Conservation (phyloP, 64 coral and sea anemone genomes). For the Montipora efflorescens region DNA sequence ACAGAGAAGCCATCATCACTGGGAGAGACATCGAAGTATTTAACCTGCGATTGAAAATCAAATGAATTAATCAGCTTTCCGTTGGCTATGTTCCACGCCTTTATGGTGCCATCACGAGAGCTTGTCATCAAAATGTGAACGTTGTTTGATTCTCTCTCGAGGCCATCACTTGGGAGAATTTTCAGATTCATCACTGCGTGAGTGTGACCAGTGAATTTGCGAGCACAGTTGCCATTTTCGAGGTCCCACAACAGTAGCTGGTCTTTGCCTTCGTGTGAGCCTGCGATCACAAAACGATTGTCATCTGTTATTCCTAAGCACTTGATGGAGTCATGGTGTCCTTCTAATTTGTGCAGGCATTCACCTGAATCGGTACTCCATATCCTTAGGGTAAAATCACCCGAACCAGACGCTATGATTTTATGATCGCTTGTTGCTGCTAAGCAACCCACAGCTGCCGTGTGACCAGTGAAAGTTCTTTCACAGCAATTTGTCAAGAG, state of each 20-base stretch:
- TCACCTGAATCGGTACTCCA: slow-evolving; percentile 53
- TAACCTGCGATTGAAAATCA: slow-evolving; percentile 92
- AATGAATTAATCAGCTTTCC: slow-evolving; percentile 74
- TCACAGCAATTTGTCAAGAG: slow-evolving; percentile 42
- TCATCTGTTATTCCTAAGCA: slow-evolving; percentile 69
- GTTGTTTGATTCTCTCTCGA: background rate
- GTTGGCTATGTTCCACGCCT: slow-evolving; percentile 71
- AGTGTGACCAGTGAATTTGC: slow-evolving; percentile 62
- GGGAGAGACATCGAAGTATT: slow-evolving; percentile 60
- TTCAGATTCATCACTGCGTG: slow-evolving; percentile 85
- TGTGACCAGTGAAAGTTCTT: slow-evolving; percentile 64
- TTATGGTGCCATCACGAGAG: slow-evolving; percentile 88
- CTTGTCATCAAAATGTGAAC: slow-evolving; percentile 69
- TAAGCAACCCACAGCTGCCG: slow-evolving; percentile 63
- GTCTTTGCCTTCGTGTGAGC: slow-evolving; percentile 79
- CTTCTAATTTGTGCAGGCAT: slow-evolving; percentile 47
- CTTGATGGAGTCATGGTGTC: slow-evolving; percentile 75
- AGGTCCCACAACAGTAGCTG: slow-evolving; percentile 87
- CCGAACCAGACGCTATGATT: slow-evolving; percentile 74
- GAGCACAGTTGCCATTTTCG: slow-evolving; percentile 43
- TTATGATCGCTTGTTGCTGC: slow-evolving; percentile 58
- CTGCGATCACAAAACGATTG: slow-evolving; percentile 69
- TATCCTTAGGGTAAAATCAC: slow-evolving; percentile 72
- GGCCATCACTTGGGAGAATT: background rate
- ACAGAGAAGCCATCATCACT: slow-evolving; percentile 47